Evolutionary conservation across 1,140 invertebrate species (phyloP).

Genomic region (Ostrea denselamellosa): DNA sequence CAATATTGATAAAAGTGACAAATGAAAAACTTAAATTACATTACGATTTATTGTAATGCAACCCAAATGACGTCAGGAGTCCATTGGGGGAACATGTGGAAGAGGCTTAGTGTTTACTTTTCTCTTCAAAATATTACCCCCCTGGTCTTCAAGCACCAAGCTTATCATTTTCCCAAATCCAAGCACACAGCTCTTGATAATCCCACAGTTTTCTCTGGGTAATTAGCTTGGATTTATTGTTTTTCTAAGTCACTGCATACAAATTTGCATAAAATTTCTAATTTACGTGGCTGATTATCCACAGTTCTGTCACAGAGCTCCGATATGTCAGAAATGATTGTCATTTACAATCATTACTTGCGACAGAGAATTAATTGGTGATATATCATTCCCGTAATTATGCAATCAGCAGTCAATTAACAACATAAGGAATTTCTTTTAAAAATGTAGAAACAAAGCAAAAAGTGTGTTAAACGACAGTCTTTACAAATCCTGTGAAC

Average conservation of each 20-base stretch:
- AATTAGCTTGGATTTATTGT: constrained; percentile 23
- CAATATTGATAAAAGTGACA: constrained; percentile 20
- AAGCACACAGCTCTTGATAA: background rate
- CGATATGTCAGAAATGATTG: constrained; percentile 8
- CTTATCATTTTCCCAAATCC: constrained; percentile 20
- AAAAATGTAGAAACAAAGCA: too few relatives aligned
- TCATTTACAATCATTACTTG: constrained; percentile 28
- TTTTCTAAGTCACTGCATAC: background rate
- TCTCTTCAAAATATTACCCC: background rate
- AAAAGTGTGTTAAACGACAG: too few relatives aligned
- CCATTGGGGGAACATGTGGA: background rate
- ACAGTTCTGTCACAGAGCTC: background rate
- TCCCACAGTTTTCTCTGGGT: background rate
- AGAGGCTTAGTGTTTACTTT: background rate
- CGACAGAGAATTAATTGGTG: background rate
- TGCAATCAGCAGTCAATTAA: background rate
- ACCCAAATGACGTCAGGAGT: background rate
- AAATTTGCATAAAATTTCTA: constrained; percentile 25
- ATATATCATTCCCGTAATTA: background rate
- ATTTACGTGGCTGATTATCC: background rate
- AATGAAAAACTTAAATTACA: background rate
- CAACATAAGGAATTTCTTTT: background rate
- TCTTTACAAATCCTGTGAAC: too few relatives aligned
- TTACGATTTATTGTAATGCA: background rate
- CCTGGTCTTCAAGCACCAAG: background rate